Evolutionary conservation across 2,113 vertebrate genomes (phyloP).

Genomic region (Tragelaphus strepsiceros): DNA sequence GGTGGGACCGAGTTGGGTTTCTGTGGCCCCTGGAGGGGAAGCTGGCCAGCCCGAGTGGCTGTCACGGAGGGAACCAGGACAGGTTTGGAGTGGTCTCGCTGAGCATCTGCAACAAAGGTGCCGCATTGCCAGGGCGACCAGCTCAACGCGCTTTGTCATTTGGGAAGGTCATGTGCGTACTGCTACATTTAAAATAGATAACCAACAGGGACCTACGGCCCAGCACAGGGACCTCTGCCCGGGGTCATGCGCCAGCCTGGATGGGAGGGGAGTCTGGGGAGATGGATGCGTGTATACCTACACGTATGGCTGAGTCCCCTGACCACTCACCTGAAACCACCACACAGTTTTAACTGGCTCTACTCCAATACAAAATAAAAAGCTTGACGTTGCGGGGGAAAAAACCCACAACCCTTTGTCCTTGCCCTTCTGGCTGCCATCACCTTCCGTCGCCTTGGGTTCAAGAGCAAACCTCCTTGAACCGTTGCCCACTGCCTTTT

Average conservation of each 20-base stretch:
- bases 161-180: background rate
- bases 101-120: background rate
- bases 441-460: background rate
- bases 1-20: background rate
- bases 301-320: fast-evolving
- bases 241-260: fast-evolving
- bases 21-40: background rate
- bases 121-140: fast-evolving
- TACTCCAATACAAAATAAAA: background rate
- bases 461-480: background rate
- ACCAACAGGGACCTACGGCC: fast-evolving
- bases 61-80: background rate
- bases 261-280: background rate
- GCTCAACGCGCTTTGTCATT: background rate
- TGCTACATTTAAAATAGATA: fast-evolving
- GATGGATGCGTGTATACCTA: fast-evolving
- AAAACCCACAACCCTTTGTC: background rate
- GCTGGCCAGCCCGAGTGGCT: background rate
- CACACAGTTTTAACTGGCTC: fast-evolving
- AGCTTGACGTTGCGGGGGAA: background rate
- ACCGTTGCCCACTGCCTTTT: background rate
- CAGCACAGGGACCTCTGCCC: background rate
- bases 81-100: background rate
- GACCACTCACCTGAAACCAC: background rate
- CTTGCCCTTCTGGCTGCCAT: background rate